These are phyloP conservation scores for Urechis unicinctus DNA, from an alignment of 2,888 invertebrate genomes.

Conservation along the genomic window DNA sequence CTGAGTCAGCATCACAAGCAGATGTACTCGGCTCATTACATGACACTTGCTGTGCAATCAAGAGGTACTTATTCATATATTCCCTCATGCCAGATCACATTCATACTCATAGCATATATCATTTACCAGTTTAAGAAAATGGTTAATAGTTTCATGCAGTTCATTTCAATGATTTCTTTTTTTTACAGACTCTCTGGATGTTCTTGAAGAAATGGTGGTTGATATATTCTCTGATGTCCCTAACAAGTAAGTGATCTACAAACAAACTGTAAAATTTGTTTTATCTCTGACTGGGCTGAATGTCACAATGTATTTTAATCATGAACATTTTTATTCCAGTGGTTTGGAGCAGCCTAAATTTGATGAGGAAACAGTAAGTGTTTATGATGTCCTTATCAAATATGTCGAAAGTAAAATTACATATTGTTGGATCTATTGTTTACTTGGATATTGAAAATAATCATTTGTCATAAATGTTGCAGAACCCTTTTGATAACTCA, in stretches of 20 bases:
- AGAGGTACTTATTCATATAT: constrained; percentile 7
- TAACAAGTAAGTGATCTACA: constrained; percentile 60
- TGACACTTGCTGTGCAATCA: constrained; percentile 75
- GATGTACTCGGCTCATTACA: constrained; percentile 80
- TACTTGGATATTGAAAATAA: too few relatives aligned
- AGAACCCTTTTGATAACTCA: constrained; percentile 58
- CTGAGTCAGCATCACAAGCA: constrained; percentile 69
- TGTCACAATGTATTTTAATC: background rate
- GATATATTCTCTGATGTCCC: constrained; percentile 66
- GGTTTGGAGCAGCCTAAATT: background rate
- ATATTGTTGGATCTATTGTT: too few relatives aligned
- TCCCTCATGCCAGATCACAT: too few relatives aligned
- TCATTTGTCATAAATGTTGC: too few relatives aligned
- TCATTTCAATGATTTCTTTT: background rate
- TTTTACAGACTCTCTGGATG: constrained; percentile 52
- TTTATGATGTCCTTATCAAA: too few relatives aligned
- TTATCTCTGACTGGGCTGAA: too few relatives aligned
- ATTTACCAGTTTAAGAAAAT: too few relatives aligned
- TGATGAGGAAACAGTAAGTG: too few relatives aligned
- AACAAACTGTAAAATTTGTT: too few relatives aligned
- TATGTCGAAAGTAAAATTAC: too few relatives aligned
- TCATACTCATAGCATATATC: too few relatives aligned
- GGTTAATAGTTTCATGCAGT: background rate
- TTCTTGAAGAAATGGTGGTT: constrained; percentile 62
- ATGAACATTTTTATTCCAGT: background rate